These are phyloP conservation scores for Rhadina sibilatrix DNA, from an alignment of 2,113 vertebrate genomes.

Conservation along the genomic window DNA sequence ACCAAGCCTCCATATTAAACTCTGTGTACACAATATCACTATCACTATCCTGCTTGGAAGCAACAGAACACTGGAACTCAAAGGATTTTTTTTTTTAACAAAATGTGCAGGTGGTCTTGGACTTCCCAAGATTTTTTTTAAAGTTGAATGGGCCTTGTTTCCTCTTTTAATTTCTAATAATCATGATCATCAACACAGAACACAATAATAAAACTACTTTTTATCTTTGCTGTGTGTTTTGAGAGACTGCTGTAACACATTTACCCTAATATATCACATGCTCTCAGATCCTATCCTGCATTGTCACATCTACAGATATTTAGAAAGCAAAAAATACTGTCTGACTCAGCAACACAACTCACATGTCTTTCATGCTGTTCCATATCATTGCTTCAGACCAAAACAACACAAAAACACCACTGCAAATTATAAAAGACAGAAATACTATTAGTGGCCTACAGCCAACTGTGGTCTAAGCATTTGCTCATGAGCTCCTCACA, in stretches of 20 bases:
- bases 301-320: conserved; percentile 14
- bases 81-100: not conserved
- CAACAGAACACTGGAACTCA: not conserved
- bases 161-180: not conserved
- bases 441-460: conserved; percentile 18
- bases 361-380: conserved; percentile 23
- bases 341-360: not conserved
- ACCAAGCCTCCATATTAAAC: not conserved
- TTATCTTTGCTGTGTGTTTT: not conserved
- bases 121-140: not conserved
- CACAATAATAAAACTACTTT: not conserved
- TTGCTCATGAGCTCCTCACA: not conserved
- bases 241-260: not conserved
- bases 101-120: not conserved
- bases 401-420: conserved; percentile 20
- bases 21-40: no score
- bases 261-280: not conserved
- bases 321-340: conserved; percentile 7
- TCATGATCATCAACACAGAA: not conserved
- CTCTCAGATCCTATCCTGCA: not conserved
- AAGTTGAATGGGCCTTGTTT: not conserved
- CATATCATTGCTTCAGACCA: conserved; percentile 13
- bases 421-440: not conserved
- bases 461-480: conserved; percentile 17
- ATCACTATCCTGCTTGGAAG: not conserved